Evolutionary conservation across 2,888 invertebrate species (phyloP).

Genomic region (Melolontha melolontha): DNA sequence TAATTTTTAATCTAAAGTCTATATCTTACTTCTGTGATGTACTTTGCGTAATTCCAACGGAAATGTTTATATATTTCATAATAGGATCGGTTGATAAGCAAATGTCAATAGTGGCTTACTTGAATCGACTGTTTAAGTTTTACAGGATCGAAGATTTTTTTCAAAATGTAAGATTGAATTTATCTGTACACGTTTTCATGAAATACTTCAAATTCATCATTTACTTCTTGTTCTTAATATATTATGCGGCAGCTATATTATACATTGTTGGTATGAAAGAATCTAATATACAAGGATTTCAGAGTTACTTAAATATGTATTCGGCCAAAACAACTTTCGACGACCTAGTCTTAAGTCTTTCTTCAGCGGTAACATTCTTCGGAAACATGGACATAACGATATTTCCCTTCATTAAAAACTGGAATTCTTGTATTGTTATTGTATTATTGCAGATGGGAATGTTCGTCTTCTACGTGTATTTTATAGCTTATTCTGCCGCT

Average conservation of each 20-base stretch:
- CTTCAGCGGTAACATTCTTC: slow-evolving; percentile 11
- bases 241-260: slow-evolving; percentile 18
- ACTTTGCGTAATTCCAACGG: slow-evolving; percentile 47
- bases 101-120: slow-evolving; percentile 37
- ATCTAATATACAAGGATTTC: slow-evolving; percentile 3
- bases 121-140: slow-evolving; percentile 48
- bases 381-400: slow-evolving; percentile 7
- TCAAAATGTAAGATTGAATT: not conserved
- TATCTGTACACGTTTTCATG: slow-evolving; percentile 12
- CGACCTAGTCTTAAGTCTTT: slow-evolving; percentile 13
- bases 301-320: slow-evolving; percentile 1
- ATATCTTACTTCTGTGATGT: slow-evolving; percentile 48
- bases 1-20: slow-evolving; percentile 30
- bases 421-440: slow-evolving; percentile 24
- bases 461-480: slow-evolving; percentile 36
- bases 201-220: slow-evolving; percentile 15
- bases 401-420: slow-evolving; percentile 22
- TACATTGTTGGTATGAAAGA: slow-evolving; percentile 8
- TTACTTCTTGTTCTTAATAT: slow-evolving; percentile 3
- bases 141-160: slow-evolving; percentile 46
- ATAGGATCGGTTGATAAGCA: slow-evolving; percentile 25
- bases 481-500: slow-evolving; percentile 63
- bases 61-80: slow-evolving; percentile 43
- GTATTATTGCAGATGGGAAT: slow-evolving; percentile 13
- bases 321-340: not conserved